Conservation (phyloP, 2,888 invertebrate species). For the Caenorhabditis becei region DNA sequence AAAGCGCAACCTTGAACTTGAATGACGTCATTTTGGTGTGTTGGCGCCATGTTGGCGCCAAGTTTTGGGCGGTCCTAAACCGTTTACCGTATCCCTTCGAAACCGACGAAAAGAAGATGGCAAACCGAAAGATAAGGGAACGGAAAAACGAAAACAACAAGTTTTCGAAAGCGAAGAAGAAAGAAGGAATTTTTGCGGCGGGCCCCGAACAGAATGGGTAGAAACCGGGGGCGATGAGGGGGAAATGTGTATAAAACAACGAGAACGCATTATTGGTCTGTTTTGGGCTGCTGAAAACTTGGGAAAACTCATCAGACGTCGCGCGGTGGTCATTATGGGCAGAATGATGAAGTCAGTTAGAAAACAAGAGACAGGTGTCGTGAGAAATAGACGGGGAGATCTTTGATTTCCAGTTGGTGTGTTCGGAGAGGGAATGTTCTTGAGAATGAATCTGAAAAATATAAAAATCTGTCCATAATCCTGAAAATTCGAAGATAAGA, state of each 20-base stretch:
- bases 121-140: background rate
- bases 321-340: background rate
- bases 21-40: background rate
- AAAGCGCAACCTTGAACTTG: constrained; percentile 6
- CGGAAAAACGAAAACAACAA: background rate
- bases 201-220: too few species aligned
- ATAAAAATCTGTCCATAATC: too few species aligned
- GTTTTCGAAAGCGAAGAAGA: background rate
- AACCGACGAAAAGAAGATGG: background rate
- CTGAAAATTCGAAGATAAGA: too few species aligned
- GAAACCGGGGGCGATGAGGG: too few species aligned
- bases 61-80: background rate
- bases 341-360: background rate
- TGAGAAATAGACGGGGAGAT: background rate
- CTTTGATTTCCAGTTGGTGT: background rate
- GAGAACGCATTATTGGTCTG: background rate
- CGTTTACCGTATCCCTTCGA: background rate
- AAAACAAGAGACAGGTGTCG: background rate
- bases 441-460: too few species aligned
- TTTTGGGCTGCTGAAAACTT: background rate
- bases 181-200: too few species aligned
- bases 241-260: constrained; percentile 1
- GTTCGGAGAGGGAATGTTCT: background rate
- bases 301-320: constrained; percentile 1
- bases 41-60: background rate